Percentiles rank a stretch among this genome's conserved stretches.
Evolutionary conservation across 2,888 invertebrate species (phyloP).

Genomic region (Cheilosia vulpina): DNA sequence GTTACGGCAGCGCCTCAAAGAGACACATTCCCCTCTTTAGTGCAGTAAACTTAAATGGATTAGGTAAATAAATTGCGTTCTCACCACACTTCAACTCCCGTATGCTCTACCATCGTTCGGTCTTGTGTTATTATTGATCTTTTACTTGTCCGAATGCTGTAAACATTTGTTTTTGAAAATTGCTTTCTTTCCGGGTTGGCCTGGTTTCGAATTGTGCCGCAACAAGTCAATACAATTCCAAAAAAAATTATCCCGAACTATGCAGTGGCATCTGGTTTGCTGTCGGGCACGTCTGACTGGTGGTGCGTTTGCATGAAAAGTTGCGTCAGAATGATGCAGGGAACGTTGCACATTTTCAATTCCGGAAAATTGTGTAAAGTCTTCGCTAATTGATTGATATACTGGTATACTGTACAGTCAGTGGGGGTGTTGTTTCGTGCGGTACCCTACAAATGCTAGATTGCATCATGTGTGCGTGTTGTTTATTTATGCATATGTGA

Average conservation of each 20-base stretch:
- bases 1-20: background rate
- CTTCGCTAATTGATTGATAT: conserved; percentile 71
- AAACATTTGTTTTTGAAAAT: conserved; percentile 43
- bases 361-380: conserved; percentile 44
- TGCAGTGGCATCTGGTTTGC: background rate
- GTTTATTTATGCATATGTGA: conserved; percentile 71
- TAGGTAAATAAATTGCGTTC: conserved; percentile 13
- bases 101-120: background rate
- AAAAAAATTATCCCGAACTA: background rate
- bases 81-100: background rate
- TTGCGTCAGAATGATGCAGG: too few species aligned
- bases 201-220: conserved; percentile 13
- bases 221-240: background rate
- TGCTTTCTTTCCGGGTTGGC: conserved; percentile 40
- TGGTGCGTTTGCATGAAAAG: background rate
- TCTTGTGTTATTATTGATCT: conserved; percentile 27
- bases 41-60: conserved; percentile 1
- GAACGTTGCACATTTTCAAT: conserved; percentile 9
- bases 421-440: background rate
- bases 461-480: conserved; percentile 38
- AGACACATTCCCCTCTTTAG: background rate
- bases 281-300: background rate
- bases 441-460: background rate
- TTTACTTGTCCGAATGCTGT: conserved; percentile 25
- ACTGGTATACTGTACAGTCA: conserved; percentile 15